Evolutionary conservation across 2,113 vertebrate species (phyloP).

Genomic region (Rhinolophus sinicus): DNA sequence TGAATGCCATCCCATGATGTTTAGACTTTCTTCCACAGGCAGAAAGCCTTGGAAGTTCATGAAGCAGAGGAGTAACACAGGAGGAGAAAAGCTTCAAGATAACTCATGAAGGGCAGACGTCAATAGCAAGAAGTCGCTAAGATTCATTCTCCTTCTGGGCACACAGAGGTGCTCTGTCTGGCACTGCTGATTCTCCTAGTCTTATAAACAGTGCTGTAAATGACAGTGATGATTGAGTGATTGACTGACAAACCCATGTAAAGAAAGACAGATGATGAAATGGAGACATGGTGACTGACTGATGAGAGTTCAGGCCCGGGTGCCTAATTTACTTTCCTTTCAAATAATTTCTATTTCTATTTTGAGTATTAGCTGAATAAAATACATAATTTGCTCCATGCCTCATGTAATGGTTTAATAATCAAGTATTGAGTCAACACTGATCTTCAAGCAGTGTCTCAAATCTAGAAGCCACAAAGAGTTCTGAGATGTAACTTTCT

Average conservation of each 20-base stretch:
- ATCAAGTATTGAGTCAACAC: not conserved
- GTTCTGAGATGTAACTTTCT: conserved; percentile 20
- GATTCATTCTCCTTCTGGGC: not conserved
- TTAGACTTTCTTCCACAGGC: not conserved
- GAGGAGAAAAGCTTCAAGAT: not conserved
- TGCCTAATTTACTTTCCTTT: not conserved
- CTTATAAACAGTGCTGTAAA: not conserved
- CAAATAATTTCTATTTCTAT: not conserved
- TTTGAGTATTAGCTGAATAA: not conserved
- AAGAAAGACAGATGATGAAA: not conserved
- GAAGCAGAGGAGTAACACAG: not conserved
- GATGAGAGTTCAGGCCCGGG: not conserved
- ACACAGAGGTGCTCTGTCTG: not conserved
- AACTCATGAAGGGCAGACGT: not conserved
- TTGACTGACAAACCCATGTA: not conserved
- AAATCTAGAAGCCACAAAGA: not conserved
- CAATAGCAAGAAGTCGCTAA: not conserved
- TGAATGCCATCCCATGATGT: not conserved
- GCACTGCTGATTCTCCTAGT: not conserved
- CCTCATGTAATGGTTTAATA: not conserved
- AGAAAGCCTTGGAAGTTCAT: not conserved
- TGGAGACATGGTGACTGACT: not conserved
- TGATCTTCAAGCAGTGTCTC: not conserved
- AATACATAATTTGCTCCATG: not conserved
- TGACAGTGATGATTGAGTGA: not conserved